Base-by-base conservation (phyloP, 2,113 vertebrate species). In the Anoplopoma fimbria region DNA sequence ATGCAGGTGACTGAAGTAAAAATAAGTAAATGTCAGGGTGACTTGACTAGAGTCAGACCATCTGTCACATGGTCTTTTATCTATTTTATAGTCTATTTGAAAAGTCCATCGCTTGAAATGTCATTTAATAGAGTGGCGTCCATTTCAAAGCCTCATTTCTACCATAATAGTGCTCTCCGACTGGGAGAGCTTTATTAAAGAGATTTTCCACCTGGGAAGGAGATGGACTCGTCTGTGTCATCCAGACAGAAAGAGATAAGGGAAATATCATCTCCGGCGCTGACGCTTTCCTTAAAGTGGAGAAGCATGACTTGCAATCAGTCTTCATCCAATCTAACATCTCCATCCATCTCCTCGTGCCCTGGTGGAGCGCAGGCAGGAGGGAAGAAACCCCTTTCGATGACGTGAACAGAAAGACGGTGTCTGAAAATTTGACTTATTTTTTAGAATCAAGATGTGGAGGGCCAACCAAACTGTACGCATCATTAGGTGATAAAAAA, bases 81-180 rank as follows among this genome's bases (percentile, higher is more conserved):
- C 87, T 75, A 65, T 57, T 71, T 69, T 80, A 61, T 45, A 70
- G 62, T 61, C 75, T 42, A 25, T 74, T 75, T 82, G 71, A 83
- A 77, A 82, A 70, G 61, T 65, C 74, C 75, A 87, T 77, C 47
- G 82, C 71, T 88, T 89, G 34, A 77, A 89, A 90, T 81, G 81
- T 78, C 77, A 73, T 90, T 86, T 86, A 71, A 78, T 76, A 76
- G 68, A 84, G 67, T n/a, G 70, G 73, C 2, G 7, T 79, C 78
- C 33, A 68, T 88, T 80, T 89, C 79, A 83, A 74, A 88, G 79
- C n/a, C 60, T 81, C 73, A 78, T 85, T 86, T 90, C 21, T 76
- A 57, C 51, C 42, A 64, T 88, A 85, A 89, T 84, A 77, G 71
- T 69, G 67, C 81, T 79, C 74, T 87, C 84, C 83, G 73, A 62